phyloP scores from a whole-genome alignment of 2,888 invertebrate genomes.

The Drosophila nr. perissopoda region DNA sequence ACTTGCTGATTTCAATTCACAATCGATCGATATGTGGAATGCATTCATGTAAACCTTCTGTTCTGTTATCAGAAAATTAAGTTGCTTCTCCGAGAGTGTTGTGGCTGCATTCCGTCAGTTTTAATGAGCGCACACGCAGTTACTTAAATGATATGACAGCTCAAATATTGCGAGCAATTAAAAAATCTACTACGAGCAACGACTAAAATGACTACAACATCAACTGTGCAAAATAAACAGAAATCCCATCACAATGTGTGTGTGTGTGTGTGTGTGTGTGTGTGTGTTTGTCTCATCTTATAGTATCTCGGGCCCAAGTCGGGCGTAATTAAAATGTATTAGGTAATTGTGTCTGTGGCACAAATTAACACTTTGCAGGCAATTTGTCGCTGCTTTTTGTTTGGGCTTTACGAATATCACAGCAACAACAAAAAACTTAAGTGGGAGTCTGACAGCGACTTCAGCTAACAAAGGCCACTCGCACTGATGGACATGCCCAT shows the following conservation, averaged over 20 bases:
- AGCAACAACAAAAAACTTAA: slow-evolving; percentile 20
- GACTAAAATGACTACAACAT: slow-evolving; percentile 19
- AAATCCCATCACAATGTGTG: slow-evolving; percentile 18
- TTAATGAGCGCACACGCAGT: slow-evolving; percentile 53
- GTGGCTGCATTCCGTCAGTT: slow-evolving; percentile 54
- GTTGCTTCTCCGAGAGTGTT: slow-evolving; percentile 10
- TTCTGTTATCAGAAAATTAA: slow-evolving; percentile 17
- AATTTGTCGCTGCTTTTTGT: slow-evolving; percentile 66
- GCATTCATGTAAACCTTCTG: slow-evolving; percentile 1
- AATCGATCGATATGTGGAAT: background rate
- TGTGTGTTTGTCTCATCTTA: slow-evolving; percentile 42
- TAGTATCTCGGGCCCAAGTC: slow-evolving; percentile 43
- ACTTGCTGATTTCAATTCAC: background rate
- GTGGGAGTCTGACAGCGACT: slow-evolving; percentile 32
- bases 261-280: background rate
- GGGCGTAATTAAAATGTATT: slow-evolving; percentile 74
- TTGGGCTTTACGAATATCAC: slow-evolving; percentile 40
- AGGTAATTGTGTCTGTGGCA: slow-evolving; percentile 79
- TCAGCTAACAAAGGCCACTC: slow-evolving; percentile 35
- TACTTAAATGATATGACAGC: slow-evolving; percentile 57
- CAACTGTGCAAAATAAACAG: background rate
- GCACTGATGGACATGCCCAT: slow-evolving; percentile 22
- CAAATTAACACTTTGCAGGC: slow-evolving; percentile 74
- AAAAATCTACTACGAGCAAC: slow-evolving; percentile 31
- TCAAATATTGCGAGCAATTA: slow-evolving; percentile 57